phyloP scores from a whole-genome alignment of 2,797 vertebrate species.

The Alfaro cultratus region DNA sequence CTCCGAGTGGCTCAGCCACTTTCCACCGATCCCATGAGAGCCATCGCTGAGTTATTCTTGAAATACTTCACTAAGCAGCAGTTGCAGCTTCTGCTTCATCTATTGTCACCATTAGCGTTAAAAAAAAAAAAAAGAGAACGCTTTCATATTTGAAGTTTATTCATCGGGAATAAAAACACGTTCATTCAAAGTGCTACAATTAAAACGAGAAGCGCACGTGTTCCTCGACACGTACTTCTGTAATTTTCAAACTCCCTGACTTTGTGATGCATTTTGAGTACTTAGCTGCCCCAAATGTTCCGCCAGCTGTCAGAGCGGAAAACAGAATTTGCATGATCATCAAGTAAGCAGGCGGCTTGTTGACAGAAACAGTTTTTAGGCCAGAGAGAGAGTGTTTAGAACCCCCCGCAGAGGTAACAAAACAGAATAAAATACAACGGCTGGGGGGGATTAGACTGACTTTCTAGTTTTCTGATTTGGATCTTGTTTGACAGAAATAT shows the following conservation, averaged over 20 bases:
- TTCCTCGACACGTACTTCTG: constrained; percentile 13
- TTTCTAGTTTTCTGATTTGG: not conserved
- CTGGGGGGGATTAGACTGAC: not conserved
- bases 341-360: constrained; percentile 29
- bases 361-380: constrained; percentile 37
- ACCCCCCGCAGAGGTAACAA: constrained; percentile 4
- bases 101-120: not conserved
- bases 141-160: not conserved
- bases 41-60: not conserved
- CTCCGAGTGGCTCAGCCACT: not conserved
- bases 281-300: constrained; percentile 23
- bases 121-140: too few species aligned
- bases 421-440: constrained; percentile 12
- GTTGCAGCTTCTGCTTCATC: not conserved
- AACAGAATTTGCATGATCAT: constrained; percentile 22
- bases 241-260: constrained; percentile 12
- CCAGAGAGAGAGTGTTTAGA: constrained; percentile 19
- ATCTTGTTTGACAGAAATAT: constrained; percentile 8
- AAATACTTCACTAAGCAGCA: not conserved
- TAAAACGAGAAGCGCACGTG: constrained; percentile 2
- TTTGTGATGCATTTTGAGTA: constrained; percentile 17
- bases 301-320: constrained; percentile 25
- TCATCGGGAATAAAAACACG: not conserved
- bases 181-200: constrained; percentile 1
- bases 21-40: not conserved